A percentile compares a stretch with the other conserved stretches of the same genome.
These are phyloP conservation scores for Heterodera filipjevi DNA, from an alignment of 2,888 invertebrate species.

Conservation along the genomic window DNA sequence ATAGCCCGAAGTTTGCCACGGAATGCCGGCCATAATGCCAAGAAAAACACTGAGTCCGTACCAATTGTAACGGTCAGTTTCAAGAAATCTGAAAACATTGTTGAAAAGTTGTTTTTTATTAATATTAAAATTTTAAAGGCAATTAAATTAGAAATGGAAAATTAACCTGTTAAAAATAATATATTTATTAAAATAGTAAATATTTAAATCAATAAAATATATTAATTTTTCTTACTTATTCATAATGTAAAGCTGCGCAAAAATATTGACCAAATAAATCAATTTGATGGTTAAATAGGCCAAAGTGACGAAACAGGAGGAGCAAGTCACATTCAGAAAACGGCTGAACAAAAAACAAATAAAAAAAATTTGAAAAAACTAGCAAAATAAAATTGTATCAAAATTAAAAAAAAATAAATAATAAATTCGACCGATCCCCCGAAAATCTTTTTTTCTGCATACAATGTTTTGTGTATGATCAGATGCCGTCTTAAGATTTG, in stretches of 20 bases:
- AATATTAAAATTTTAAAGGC: neutral
- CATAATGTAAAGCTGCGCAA: slow-evolving; percentile 58
- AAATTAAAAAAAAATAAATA: neutral
- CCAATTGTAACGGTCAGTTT: slow-evolving; percentile 58
- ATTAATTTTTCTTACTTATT: slow-evolving; percentile 45
- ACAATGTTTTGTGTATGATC: slow-evolving; percentile 52
- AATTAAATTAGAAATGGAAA: neutral
- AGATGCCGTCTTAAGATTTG: slow-evolving; percentile 46
- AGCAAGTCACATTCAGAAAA: slow-evolving; percentile 58
- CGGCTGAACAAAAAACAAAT: slow-evolving; percentile 23
- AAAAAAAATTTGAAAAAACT: neutral
- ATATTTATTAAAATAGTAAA: neutral
- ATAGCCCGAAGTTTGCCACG: slow-evolving; percentile 59
- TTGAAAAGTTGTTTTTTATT: no score
- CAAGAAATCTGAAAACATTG: slow-evolving; percentile 58
- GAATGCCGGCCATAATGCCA: slow-evolving; percentile 55
- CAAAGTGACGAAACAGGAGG: slow-evolving; percentile 57
- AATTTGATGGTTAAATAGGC: slow-evolving; percentile 58
- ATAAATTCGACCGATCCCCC: neutral
- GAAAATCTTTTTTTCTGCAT: neutral
- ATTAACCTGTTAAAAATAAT: no score
- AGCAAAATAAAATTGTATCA: neutral
- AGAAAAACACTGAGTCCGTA: slow-evolving; percentile 60
- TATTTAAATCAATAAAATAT: slow-evolving; percentile 19
- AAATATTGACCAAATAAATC: slow-evolving; percentile 55